phyloP scores from a whole-genome alignment of 2,888 invertebrate genomes.

The Agriopis leucophaearia region DNA sequence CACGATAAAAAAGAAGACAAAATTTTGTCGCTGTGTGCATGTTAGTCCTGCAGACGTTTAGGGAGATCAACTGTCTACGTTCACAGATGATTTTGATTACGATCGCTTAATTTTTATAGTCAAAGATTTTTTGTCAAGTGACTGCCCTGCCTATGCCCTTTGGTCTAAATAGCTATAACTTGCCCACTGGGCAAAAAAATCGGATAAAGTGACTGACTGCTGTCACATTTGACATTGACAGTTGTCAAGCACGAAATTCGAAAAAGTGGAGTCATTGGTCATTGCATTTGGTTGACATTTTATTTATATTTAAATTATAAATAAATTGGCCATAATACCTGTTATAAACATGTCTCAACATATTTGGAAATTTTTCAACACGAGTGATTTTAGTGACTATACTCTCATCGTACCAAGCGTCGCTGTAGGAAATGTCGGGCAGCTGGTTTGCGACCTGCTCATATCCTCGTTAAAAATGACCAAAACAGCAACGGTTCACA shows the following conservation, averaged over 20 bases:
- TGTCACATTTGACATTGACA: too few relatives aligned
- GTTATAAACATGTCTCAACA: conserved; percentile 37
- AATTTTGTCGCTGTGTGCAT: too few relatives aligned
- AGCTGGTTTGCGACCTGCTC: conserved; percentile 93
- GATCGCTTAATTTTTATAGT: too few relatives aligned
- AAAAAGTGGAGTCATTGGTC: conserved; percentile 31
- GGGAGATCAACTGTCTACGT: too few relatives aligned
- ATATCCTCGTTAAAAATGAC: conserved; percentile 90
- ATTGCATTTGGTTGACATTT: neutral
- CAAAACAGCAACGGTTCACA: conserved; percentile 90
- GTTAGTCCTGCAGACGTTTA: too few relatives aligned
- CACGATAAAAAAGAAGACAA: too few relatives aligned
- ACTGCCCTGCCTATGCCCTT: too few relatives aligned
- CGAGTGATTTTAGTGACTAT: conserved; percentile 83
- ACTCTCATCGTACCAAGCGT: conserved; percentile 92
- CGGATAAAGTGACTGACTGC: too few relatives aligned
- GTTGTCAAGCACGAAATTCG: conserved; percentile 28
- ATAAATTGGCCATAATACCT: neutral
- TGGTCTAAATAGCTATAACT: too few relatives aligned
- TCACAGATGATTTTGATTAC: too few relatives aligned
- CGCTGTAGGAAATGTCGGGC: conserved; percentile 97
- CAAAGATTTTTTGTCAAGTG: too few relatives aligned
- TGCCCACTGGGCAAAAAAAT: too few relatives aligned
- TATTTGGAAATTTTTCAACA: conserved; percentile 74
- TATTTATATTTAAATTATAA: neutral